phyloP scores from a whole-genome alignment of 2,888 invertebrate species.

The Cistogaster globosa region DNA sequence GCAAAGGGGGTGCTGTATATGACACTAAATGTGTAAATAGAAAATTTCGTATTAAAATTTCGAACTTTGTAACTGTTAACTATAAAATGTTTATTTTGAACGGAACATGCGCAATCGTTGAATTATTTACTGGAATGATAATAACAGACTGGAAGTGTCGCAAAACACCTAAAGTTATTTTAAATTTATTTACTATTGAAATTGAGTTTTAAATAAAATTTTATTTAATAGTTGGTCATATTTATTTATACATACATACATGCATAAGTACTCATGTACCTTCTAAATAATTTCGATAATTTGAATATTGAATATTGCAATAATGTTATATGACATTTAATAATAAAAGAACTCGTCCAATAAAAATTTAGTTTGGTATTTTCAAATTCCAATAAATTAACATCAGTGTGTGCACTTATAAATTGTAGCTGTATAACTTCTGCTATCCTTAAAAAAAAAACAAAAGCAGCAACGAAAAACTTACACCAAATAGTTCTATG shows the following conservation, averaged over 20 bases:
- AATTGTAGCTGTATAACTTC: neutral
- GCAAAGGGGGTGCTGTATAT: no score
- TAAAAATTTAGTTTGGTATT: neutral
- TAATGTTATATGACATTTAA: neutral
- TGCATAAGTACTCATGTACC: neutral
- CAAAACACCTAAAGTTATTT: neutral
- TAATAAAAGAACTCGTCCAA: neutral
- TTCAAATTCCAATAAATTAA: constrained; percentile 12
- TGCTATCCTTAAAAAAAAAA: constrained; percentile 47
- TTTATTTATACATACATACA: no score
- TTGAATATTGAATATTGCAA: neutral
- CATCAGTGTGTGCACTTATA: neutral
- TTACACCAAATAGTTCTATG: constrained; percentile 49
- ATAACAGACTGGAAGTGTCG: constrained; percentile 53
- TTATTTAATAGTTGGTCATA: neutral
- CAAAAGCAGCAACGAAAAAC: constrained; percentile 14
- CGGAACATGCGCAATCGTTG: constrained; percentile 56
- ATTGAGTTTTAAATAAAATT: neutral
- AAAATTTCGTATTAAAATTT: no score
- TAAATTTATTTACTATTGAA: constrained; percentile 4
- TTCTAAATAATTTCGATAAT: neutral
- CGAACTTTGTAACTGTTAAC: neutral
- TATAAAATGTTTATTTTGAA: constrained; percentile 4
- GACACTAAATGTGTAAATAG: no score
- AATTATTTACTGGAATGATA: constrained; percentile 63